These are phyloP conservation scores for Pica pica DNA, from an alignment of 2,113 vertebrate species.

Conservation along the genomic window DNA sequence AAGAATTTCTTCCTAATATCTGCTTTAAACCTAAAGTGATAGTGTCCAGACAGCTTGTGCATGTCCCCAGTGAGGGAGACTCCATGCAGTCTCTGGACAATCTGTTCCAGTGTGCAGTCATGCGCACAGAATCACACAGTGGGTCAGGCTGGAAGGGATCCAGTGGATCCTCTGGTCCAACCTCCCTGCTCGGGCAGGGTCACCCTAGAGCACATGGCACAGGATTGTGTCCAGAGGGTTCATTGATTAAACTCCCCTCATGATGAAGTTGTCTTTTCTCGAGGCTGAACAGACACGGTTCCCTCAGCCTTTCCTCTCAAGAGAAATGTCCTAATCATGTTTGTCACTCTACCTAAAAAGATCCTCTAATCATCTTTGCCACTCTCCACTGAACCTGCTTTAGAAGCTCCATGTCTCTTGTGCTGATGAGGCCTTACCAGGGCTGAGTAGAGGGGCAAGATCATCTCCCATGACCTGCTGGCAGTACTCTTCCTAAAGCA, in stretches of 20 bases:
- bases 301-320: background rate
- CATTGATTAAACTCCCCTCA: background rate
- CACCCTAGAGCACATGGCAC: background rate
- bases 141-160: background rate
- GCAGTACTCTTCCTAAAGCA: no score
- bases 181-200: background rate
- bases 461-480: background rate
- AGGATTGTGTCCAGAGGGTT: background rate
- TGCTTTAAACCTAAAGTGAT: background rate
- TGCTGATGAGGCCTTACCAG: background rate
- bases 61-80: background rate
- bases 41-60: background rate
- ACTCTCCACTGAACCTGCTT: background rate
- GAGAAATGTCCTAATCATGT: background rate
- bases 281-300: background rate
- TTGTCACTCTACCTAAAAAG: background rate
- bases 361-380: background rate
- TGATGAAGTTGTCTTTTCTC: background rate
- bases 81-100: no score
- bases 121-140: background rate
- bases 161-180: background rate
- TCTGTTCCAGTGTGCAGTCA: background rate
- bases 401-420: background rate
- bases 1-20: background rate
- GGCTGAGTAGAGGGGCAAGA: background rate